Percentiles rank a stretch among this genome's conserved stretches.
These are phyloP conservation scores for Thecophora atra DNA, from an alignment of 2,888 invertebrate species.

Conservation along the genomic window DNA sequence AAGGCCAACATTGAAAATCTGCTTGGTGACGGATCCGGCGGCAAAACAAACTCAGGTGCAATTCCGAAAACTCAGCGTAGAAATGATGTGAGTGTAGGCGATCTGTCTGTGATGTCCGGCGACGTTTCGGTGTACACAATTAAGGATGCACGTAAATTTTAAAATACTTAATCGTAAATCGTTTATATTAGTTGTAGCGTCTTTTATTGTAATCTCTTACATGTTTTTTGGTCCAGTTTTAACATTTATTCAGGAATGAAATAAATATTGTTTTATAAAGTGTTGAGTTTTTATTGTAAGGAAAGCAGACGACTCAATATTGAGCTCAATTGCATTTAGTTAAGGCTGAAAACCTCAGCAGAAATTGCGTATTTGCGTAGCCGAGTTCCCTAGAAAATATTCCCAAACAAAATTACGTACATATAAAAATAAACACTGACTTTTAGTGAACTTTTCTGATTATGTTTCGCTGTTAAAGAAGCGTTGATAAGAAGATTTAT, in stretches of 20 bases:
- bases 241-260: conserved; percentile 6
- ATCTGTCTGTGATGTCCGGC: conserved; percentile 63
- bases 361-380: too few relatives aligned
- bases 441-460: too few relatives aligned
- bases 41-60: conserved; percentile 16
- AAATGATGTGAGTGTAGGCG: conserved; percentile 60
- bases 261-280: not conserved
- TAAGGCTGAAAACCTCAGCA: too few relatives aligned
- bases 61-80: conserved; percentile 43
- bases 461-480: too few relatives aligned
- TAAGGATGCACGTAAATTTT: conserved; percentile 65
- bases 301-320: too few relatives aligned
- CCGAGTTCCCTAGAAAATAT: too few relatives aligned
- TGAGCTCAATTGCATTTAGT: too few relatives aligned
- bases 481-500: too few relatives aligned
- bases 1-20: conserved; percentile 55
- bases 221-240: not conserved
- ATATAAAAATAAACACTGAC: too few relatives aligned
- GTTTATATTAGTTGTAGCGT: not conserved
- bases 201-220: not conserved
- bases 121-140: conserved; percentile 65
- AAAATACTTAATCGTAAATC: conserved; percentile 30
- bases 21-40: not conserved
- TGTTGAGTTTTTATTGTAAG: too few relatives aligned
- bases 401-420: too few relatives aligned